A percentile compares a stretch with the other conserved stretches of the same genome.
Conservation (phyloP, 2,888 invertebrate species). For the Euphydryas editha region DNA sequence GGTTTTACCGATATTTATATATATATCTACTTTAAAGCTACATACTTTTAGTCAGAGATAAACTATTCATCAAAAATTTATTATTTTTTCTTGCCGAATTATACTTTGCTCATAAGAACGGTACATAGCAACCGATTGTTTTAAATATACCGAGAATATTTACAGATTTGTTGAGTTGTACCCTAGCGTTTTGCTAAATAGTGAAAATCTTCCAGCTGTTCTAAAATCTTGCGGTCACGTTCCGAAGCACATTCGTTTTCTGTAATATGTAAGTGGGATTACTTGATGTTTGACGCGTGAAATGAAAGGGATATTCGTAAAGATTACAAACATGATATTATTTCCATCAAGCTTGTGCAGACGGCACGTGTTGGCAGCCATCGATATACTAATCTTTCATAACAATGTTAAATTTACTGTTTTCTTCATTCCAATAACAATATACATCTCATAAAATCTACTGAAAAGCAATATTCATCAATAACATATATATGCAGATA, state of each 20-base stretch:
- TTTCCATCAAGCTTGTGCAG: conserved; percentile 57
- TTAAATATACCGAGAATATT: not conserved
- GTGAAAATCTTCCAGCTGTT: conserved; percentile 13
- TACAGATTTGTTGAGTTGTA: not conserved
- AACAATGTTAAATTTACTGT: conserved; percentile 61
- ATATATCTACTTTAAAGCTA: too few relatives aligned
- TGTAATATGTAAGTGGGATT: conserved; percentile 18
- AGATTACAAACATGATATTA: conserved; percentile 58
- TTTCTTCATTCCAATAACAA: conserved; percentile 51
- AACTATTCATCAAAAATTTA: not conserved
- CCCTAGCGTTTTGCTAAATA: not conserved
- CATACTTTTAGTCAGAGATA: too few relatives aligned
- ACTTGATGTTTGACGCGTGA: conserved; percentile 34
- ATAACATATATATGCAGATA: conserved; percentile 37
- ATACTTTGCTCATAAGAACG: not conserved
- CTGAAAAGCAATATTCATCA: conserved; percentile 41
- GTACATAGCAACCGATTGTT: conserved; percentile 3
- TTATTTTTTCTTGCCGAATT: not conserved
- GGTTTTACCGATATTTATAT: too few relatives aligned
- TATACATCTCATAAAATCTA: conserved; percentile 49
- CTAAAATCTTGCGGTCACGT: not conserved
- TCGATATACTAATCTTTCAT: conserved; percentile 61
- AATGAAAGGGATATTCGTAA: conserved; percentile 45
- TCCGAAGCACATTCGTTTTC: not conserved
- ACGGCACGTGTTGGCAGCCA: conserved; percentile 74